phyloP scores from a whole-genome alignment of 2,888 invertebrate species.

The Micoletzkya japonica region DNA sequence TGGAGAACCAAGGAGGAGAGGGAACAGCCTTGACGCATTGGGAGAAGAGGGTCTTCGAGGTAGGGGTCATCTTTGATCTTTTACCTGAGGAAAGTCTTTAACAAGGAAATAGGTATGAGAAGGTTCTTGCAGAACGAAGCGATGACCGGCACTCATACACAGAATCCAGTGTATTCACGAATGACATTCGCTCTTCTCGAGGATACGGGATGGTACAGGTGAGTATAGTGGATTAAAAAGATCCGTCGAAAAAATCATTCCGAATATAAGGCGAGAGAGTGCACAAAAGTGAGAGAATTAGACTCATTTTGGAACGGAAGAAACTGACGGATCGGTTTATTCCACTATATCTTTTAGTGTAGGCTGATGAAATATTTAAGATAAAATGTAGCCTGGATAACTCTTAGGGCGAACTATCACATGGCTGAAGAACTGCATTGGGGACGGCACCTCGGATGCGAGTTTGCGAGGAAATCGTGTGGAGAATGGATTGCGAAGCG shows the following conservation, averaged over 20 bases:
- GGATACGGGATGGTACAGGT: slow-evolving; percentile 82
- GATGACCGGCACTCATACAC: slow-evolving; percentile 98
- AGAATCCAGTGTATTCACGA: slow-evolving; percentile 92
- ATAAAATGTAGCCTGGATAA: no score
- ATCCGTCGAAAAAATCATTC: neutral
- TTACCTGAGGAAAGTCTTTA: neutral
- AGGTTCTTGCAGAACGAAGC: slow-evolving; percentile 81
- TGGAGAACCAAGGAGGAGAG: slow-evolving; percentile 96
- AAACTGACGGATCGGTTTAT: no score
- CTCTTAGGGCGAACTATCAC: slow-evolving; percentile 59
- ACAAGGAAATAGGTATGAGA: neutral
- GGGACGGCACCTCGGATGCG: slow-evolving; percentile 88
- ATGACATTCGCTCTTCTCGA: slow-evolving; percentile 95
- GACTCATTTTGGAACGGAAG: no score
- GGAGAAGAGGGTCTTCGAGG: slow-evolving; percentile 98
- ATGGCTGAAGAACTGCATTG: slow-evolving; percentile 82
- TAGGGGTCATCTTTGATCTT: slow-evolving; percentile 63
- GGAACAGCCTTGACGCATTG: slow-evolving; percentile 96
- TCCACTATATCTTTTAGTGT: no score
- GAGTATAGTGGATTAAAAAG: slow-evolving; percentile 49
- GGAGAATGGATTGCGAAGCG: slow-evolving; percentile 85
- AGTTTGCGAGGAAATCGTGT: slow-evolving; percentile 90
- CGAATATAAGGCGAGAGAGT: no score
- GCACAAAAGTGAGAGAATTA: no score
- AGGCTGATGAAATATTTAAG: no score